Evolutionary conservation across 2,797 vertebrate genomes (phyloP), one percentile per base, ranked within the genome.

Genomic region (Diplodus sargus): DNA sequence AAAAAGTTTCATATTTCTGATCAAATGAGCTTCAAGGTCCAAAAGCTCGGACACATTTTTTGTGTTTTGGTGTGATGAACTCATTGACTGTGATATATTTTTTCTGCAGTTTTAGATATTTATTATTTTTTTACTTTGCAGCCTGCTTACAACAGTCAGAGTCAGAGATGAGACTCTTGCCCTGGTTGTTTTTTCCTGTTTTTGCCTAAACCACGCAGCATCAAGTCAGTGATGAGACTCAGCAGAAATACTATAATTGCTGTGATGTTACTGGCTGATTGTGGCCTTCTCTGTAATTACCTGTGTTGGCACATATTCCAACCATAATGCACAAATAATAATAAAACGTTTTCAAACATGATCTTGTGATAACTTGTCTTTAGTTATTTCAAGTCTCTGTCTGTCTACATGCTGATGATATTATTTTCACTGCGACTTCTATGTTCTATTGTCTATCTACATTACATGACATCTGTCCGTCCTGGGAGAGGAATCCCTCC

Each of bases 271-370:
- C 71, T 79, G 76, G 58, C 64, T 70, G 65, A 81, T 64, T 45
- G 18, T 69, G 70, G 76, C 72, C 60, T 90, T 87, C 67, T 61
- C 70, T 82, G 82, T 88, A 77, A 68, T 74, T 65, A 59, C 67
- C 69, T 57, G 69, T 85, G 81, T 85, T 70, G 81, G 86, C 86
- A 90, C 87, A 89, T 87, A 89, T 64, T 89, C 79, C 79, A 83
- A 64, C 72, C 65, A 52, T 77, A 72, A 76, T 82, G 72, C 77
- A 78, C 63, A 84, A 89, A 87, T 86, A 81, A 80, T 70, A 76
- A 88, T 71, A 59, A 64, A 83, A 83, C n/a, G 2, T 83, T 76
- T 89, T 83, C 83, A 81, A 86, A 70, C 30, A 58, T 25, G 30
- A 43, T 34, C 30, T 48, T 17, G 5, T 16, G 47, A 48, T 48